Base-by-base conservation (phyloP, 2,888 invertebrate species). In the Caenorhabditis doughertyi region DNA sequence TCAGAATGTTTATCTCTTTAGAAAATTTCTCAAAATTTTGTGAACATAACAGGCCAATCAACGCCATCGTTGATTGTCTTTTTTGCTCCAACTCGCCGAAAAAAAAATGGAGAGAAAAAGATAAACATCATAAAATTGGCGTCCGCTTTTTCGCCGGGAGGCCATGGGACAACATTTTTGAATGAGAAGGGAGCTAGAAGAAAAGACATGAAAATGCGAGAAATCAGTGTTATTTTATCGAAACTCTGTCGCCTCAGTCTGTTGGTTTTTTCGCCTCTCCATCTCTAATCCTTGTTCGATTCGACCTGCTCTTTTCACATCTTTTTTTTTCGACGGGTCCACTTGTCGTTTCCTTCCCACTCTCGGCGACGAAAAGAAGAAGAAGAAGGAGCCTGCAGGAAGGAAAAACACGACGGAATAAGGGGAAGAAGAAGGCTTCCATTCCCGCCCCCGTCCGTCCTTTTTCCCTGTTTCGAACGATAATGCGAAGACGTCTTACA, bases 221-320 rank as follows among this genome's bases (percentile, higher is more conserved):
- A 68, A 77, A 77, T 77, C 77, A 68, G 68, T 70, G 77, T 62
- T 68, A 77, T 77, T 77, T 77, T 77, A 77, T 77, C 77, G 77
- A 77, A 77, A 68, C 74, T 29, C 51, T 16, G 65, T 65, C 67
- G 67, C 29, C 42, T 32, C 23, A 18, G 5, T 7, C 18, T 44
- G 8, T 7, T 23, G 62, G 13, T 55, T 4, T 21, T 18, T 32
- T 25, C 32, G 53, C 53, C 68, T 77, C 68, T 77, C 53, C 35
- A 51, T 77, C 77, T 77, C 77, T 77, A 77, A 77, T 77, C 62
- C 65, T 68, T 77, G 68, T 76, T 51, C 51, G 60, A 68, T 77
- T 68, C 77, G 77, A 77, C 77, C 68, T 77, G 68, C 68, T 77
- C 77, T 77, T 53, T 68, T 23, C 60, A 56, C 67, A 32, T 55